A percentile compares a stretch with the other conserved stretches of the same genome.
Evolutionary conservation across 2,888 invertebrate genomes (phyloP).

Genomic region (Xestia c-nigrum): DNA sequence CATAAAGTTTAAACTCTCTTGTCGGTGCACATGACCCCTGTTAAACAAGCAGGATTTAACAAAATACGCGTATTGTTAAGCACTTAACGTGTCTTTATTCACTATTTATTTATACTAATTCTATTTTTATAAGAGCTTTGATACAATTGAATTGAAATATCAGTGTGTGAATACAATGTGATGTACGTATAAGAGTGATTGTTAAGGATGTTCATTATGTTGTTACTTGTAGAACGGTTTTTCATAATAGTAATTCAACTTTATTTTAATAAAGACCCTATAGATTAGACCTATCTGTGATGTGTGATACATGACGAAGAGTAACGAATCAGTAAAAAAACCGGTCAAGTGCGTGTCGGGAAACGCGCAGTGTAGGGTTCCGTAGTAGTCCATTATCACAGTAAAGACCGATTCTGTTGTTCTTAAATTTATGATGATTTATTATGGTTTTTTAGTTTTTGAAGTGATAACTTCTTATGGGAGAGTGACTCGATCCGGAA

Average conservation of each 20-base stretch:
- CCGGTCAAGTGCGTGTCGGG: too few relatives aligned
- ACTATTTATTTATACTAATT: constrained; percentile 87
- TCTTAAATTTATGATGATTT: too few relatives aligned
- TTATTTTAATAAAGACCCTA: constrained; percentile 6
- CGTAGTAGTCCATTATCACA: too few relatives aligned
- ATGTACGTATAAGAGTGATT: constrained; percentile 49
- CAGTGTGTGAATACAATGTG: constrained; percentile 65
- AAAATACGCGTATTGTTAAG: constrained; percentile 80
- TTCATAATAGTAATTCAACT: constrained; percentile 26
- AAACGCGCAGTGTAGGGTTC: too few relatives aligned
- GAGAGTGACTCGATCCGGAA: too few relatives aligned
- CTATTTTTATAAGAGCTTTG: constrained; percentile 83
- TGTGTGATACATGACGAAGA: background rate
- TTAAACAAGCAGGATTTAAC: constrained; percentile 65
- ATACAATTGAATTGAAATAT: constrained; percentile 74
- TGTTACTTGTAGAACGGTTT: constrained; percentile 41
- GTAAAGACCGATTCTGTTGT: too few relatives aligned
- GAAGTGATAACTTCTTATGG: too few relatives aligned
- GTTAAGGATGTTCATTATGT: constrained; percentile 50
- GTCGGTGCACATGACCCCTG: constrained; percentile 36
- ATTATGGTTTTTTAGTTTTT: too few relatives aligned
- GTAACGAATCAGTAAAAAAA: background rate
- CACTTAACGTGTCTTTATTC: constrained; percentile 84
- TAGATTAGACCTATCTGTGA: background rate
- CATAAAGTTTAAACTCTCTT: constrained; percentile 15